phyloP scores from a whole-genome alignment of 1,140 invertebrate genomes.

The Zaprionus tsacasi region DNA sequence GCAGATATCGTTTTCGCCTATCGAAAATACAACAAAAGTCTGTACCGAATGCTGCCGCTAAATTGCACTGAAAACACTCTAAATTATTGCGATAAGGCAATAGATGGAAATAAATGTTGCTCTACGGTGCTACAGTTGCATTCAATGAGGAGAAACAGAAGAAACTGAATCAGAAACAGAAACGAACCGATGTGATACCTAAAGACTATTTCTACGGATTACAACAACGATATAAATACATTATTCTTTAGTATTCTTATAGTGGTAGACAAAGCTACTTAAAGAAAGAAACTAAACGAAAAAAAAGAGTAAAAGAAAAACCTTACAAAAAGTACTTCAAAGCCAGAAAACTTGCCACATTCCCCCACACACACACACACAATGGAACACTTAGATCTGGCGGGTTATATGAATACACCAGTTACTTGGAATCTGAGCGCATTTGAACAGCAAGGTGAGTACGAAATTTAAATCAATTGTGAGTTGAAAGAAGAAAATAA shows the following conservation, averaged over 20 bases:
- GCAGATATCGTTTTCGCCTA: slow-evolving; percentile 78
- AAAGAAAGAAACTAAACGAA: slow-evolving; percentile 13
- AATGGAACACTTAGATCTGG: slow-evolving; percentile 81
- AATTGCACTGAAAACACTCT: slow-evolving; percentile 52
- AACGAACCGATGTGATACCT: slow-evolving; percentile 68
- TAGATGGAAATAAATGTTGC: slow-evolving; percentile 48
- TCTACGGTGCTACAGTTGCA: slow-evolving; percentile 46
- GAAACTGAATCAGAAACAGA: slow-evolving; percentile 53
- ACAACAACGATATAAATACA: slow-evolving; percentile 55
- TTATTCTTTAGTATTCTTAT: slow-evolving; percentile 31
- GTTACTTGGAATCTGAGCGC: slow-evolving; percentile 65
- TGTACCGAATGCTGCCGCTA: slow-evolving; percentile 66
- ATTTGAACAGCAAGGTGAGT: slow-evolving; percentile 79
- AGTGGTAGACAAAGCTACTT: slow-evolving; percentile 26
- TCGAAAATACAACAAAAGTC: slow-evolving; percentile 72
- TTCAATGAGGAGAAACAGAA: slow-evolving; percentile 54
- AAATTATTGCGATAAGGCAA: slow-evolving; percentile 52
- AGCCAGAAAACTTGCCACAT: slow-evolving; percentile 53
- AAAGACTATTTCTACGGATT: slow-evolving; percentile 54
- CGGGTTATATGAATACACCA: slow-evolving; percentile 65
- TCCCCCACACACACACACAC: slow-evolving; percentile 30
- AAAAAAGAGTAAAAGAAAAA: slow-evolving; percentile 21
- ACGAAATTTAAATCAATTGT: not conserved
- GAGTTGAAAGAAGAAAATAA: not conserved
- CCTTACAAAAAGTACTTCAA: slow-evolving; percentile 17